A percentile compares a stretch with the other conserved stretches of the same genome.
These are phyloP conservation scores for Criorhina ranunculi DNA, from an alignment of 2,888 invertebrate genomes.

Conservation along the genomic window DNA sequence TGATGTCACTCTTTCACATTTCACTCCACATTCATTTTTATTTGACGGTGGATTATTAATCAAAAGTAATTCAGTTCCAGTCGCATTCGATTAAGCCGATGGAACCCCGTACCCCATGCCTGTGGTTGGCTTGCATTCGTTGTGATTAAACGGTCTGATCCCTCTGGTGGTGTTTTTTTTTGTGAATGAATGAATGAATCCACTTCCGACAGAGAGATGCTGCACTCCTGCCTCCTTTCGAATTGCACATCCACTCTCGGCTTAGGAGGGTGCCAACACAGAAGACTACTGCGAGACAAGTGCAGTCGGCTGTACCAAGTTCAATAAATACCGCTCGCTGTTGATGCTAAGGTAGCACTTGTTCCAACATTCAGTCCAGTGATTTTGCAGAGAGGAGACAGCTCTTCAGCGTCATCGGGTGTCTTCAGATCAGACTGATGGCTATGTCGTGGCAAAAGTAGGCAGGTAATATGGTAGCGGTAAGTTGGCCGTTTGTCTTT, in stretches of 20 bases:
- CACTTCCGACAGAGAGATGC: conserved; percentile 59
- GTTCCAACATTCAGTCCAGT: conserved; percentile 63
- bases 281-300: conserved; percentile 59
- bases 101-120: conserved; percentile 11
- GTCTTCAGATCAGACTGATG: conserved; percentile 64
- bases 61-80: conserved; percentile 73
- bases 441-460: conserved; percentile 70
- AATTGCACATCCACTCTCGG: conserved; percentile 36
- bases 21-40: conserved; percentile 63
- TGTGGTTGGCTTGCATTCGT: conserved; percentile 43
- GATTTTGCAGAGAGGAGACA: conserved; percentile 65
- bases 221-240: conserved; percentile 40
- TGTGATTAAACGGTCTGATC: conserved; percentile 62
- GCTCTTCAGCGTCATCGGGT: conserved; percentile 69
- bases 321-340: conserved; percentile 72
- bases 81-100: conserved; percentile 66
- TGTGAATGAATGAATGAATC: conserved; percentile 36
- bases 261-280: conserved; percentile 41
- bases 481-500: conserved; percentile 65
- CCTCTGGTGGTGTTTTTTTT: conserved; percentile 6
- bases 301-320: conserved; percentile 66
- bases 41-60: conserved; percentile 70
- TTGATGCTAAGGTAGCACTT: conserved; percentile 52
- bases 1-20: conserved; percentile 74
- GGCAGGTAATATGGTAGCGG: conserved; percentile 67